Base-by-base conservation (phyloP, 2,888 invertebrate genomes). In the Andrena bucephala region DNA sequence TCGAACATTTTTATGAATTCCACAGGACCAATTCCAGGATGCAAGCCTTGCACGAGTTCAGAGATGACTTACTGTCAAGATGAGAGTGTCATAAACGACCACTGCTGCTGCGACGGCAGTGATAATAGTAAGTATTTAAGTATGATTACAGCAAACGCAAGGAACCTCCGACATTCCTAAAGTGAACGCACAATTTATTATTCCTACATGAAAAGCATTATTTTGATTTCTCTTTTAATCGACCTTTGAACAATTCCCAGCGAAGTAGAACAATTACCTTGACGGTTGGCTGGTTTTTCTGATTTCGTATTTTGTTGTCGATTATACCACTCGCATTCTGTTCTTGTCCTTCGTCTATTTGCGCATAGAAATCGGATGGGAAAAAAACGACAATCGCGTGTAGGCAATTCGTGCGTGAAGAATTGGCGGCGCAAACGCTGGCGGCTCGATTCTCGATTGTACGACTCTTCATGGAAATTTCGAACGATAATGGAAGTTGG, bases 1-100 rank as follows among this genome's bases (percentile, higher is more conserved):
- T 6, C 4, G 13, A 10, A 57, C 20, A 48, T 50, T 27, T 33
- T 2, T 27, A 4, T 8, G 1, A 66, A 54, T 72, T 69, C 69
- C 36, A 0, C 69, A 95, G 93, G 93, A 65, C 91, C 94, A 65
- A 94, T 94, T 54, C 94, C 95, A 10, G 96, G 96, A 62, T 96
- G 96, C 94, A 96, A 96, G 89, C 88, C 93, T 82, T 96, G 96
- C 93, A 95, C 95, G 76, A 93, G 92, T 81, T 94, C 95, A 71
- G 96, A 96, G 94, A 94, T 95, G 90, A 95, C 94, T 89, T 96
- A 96, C 94, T 96, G 96, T 93, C 94, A 94, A 89, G 95, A 95
- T 84, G 94, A 94, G 31, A 95, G 95, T 90, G 95, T 96, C 86
- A 94, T 96, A 74, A 94, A 94, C 75, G 95, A 96, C 90, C 95